A percentile compares a stretch with the other conserved stretches of the same genome.
phyloP scores from a whole-genome alignment of 2,888 invertebrate genomes.

The Drosophila ezoana region DNA sequence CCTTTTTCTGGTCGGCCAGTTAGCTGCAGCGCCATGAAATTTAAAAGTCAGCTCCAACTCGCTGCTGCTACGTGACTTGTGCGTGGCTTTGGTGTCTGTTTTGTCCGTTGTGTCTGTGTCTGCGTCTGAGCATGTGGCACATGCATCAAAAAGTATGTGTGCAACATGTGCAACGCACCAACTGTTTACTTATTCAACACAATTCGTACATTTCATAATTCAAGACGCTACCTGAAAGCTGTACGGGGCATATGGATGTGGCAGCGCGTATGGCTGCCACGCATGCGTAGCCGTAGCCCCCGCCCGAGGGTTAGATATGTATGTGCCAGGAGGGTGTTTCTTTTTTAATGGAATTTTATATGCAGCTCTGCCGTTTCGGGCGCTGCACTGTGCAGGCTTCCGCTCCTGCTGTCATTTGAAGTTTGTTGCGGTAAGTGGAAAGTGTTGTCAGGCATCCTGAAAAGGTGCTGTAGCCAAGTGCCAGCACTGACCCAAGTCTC shows the following conservation, averaged over 20 bases:
- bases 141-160: conserved; percentile 33
- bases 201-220: conserved; percentile 75
- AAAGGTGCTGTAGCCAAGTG: conserved; percentile 23
- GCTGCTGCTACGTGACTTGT: conserved; percentile 62
- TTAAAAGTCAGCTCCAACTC: conserved; percentile 46
- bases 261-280: conserved; percentile 41
- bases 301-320: conserved; percentile 31
- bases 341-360: conserved; percentile 54
- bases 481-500: conserved; percentile 38
- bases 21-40: conserved; percentile 43
- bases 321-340: conserved; percentile 8
- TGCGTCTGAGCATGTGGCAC: conserved; percentile 23
- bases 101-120: conserved; percentile 4
- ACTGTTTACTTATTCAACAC: conserved; percentile 75
- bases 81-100: conserved; percentile 32
- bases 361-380: conserved; percentile 32
- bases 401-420: conserved; percentile 32
- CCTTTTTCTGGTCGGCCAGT: conserved; percentile 22
- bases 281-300: conserved; percentile 71
- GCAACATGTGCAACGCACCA: conserved; percentile 58
- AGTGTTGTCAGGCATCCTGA: conserved; percentile 54
- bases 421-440: conserved; percentile 63
- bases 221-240: conserved; percentile 31
- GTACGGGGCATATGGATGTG: conserved; percentile 20
- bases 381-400: conserved; percentile 12